Base-by-base conservation (phyloP, 2,797 vertebrate species). In the Tachyglossus aculeatus region DNA sequence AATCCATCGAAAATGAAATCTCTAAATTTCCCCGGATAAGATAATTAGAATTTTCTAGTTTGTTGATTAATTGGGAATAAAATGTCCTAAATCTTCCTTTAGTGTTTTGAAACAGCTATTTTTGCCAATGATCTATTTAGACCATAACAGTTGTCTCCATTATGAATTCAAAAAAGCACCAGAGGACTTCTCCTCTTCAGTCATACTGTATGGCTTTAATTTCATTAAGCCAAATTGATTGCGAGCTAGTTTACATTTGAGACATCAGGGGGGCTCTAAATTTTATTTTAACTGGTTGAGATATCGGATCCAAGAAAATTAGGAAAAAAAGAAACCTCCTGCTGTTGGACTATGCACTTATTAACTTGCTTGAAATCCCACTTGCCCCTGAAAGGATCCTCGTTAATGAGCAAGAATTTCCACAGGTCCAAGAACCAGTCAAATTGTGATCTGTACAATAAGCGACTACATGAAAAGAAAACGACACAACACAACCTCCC, bases 191-290 rank as follows among this genome's bases (percentile, higher is more conserved):
- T 56, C 37, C 14, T 81, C 41, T 82, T 38, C 32, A 62, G 57
- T 81, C 55, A 76, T 77, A 77, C 5, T 67, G 24, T 36, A 50
- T 44, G 48, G 58, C 29, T 88, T 88, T 88, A 87, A 87, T 89
- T 90, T 88, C 70, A 83, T 89, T 84, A 90, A 82, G 74, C 33
- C 6, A 73, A 91, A 88, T 82, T 86, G 65, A 86, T 79, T 85
- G 41, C 61, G 80, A 82, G 36, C 7, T 81, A 45, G 1, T 83
- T 86, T 88, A 74, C 38, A 81, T 39, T 74, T 74, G 78, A 88
- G 69, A 67, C 51, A 68, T 50, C n/a, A 75, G 34, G 15, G 51
- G n/a, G 78, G 61, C 18, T 67, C 7, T 88, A 91, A 86, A 88
- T 88, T 90, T 88, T 77, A 58, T 83, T 88, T 88, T 85, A 85